phyloP scores from a whole-genome alignment of 2,888 invertebrate species.

The Caenorhabditis imperialis region DNA sequence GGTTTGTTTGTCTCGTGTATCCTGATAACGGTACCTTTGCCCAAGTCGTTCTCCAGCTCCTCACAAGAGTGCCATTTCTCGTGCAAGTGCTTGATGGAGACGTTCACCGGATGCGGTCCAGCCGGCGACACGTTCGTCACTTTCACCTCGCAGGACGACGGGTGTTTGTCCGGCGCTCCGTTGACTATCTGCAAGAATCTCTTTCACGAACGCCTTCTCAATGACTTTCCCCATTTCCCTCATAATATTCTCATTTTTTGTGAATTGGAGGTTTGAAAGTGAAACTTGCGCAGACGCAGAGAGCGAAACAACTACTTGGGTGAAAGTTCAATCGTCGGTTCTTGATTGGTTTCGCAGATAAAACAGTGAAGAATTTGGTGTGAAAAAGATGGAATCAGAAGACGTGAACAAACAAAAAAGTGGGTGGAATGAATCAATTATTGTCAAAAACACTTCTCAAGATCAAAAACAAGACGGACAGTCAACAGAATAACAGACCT shows the following conservation, averaged over 20 bases:
- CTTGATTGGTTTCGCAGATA: slow-evolving; percentile 50
- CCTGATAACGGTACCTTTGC: slow-evolving; percentile 45
- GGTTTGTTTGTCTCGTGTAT: slow-evolving; percentile 48
- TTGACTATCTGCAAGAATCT: slow-evolving; percentile 43
- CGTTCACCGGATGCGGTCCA: slow-evolving; percentile 52
- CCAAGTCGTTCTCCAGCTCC: slow-evolving; percentile 37
- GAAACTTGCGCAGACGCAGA: slow-evolving; percentile 9
- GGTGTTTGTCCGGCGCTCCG: slow-evolving; percentile 54
- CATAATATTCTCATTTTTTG: background rate
- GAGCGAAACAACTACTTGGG: slow-evolving; percentile 30
- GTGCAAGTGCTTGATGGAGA: slow-evolving; percentile 54
- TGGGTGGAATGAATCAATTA: background rate
- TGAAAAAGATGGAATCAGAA: slow-evolving; percentile 4
- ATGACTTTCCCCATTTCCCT: background rate
- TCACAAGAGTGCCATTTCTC: slow-evolving; percentile 47
- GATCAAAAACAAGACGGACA: background rate
- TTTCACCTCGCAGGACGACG: slow-evolving; percentile 54
- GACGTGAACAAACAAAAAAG: background rate
- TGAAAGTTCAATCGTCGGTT: slow-evolving; percentile 48
- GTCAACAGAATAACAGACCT: slow-evolving; percentile 33
- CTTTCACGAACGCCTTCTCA: slow-evolving; percentile 7
- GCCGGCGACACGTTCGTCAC: slow-evolving; percentile 50
- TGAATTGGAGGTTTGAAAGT: too few relatives aligned
- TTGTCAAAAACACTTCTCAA: slow-evolving; percentile 2
- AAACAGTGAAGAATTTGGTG: slow-evolving; percentile 7